Evolutionary conservation across 2,888 invertebrate genomes (phyloP).

Genomic region (Mythimna loreyi): DNA sequence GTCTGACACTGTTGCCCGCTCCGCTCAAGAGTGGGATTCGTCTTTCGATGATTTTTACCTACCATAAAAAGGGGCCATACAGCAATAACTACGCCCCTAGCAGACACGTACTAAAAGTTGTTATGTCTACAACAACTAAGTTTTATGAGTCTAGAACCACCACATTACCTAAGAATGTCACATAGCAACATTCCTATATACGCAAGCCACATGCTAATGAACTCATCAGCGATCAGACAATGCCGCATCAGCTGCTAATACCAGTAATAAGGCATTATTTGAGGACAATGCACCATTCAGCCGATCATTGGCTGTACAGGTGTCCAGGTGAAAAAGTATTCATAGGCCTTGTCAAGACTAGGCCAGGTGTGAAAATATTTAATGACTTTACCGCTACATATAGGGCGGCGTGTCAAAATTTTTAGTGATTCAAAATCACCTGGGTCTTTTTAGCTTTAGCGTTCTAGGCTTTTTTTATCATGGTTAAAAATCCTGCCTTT

Average conservation of each 20-base stretch:
- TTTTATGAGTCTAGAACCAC: not conserved
- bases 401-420: too few relatives aligned
- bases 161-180: not conserved
- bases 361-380: not conserved
- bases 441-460: too few relatives aligned
- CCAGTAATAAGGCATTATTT: slow-evolving; percentile 27
- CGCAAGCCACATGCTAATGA: not conserved
- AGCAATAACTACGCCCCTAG: too few relatives aligned
- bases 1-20: too few relatives aligned
- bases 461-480: too few relatives aligned
- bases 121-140: not conserved
- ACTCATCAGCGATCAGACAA: slow-evolving; percentile 29
- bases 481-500: too few relatives aligned
- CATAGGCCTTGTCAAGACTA: not conserved
- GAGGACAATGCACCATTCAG: slow-evolving; percentile 43
- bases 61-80: too few relatives aligned
- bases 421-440: too few relatives aligned
- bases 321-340: slow-evolving; percentile 30
- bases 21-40: too few relatives aligned
- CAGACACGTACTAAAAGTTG: not conserved
- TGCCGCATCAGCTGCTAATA: slow-evolving; percentile 34
- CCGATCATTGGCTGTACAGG: slow-evolving; percentile 20
- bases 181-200: not conserved
- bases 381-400: too few relatives aligned
- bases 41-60: too few relatives aligned